Conservation (phyloP, 2,797 vertebrate species). For the Clarias fuscus region DNA sequence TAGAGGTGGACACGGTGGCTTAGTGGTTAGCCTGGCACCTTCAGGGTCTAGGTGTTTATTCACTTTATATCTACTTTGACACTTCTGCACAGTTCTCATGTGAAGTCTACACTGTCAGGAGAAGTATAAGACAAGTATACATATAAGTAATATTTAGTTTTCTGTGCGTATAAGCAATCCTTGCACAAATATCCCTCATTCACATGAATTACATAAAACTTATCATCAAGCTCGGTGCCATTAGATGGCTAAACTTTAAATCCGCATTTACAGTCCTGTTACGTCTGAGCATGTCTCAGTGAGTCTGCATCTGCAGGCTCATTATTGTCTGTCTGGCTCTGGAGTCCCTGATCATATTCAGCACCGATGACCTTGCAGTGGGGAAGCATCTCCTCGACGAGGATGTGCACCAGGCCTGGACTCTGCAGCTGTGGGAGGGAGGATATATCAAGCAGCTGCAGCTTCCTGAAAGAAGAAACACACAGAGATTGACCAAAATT, state of each 20-base stretch:
- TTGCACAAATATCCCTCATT: not conserved
- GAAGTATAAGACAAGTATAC: not conserved
- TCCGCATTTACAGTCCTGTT: not conserved
- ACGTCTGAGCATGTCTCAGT: not conserved
- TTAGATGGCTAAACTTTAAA: not conserved
- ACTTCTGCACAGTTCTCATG: not conserved
- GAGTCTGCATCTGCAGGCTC: conserved; percentile 2
- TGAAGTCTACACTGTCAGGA: not conserved
- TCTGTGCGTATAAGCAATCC: not conserved
- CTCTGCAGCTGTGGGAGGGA: conserved; percentile 70
- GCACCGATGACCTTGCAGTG: conserved; percentile 71
- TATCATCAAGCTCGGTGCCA: not conserved
- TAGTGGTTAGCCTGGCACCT: too few species aligned
- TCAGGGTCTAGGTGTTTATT: too few species aligned
- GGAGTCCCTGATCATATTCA: conserved; percentile 64
- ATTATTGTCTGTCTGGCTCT: conserved; percentile 15
- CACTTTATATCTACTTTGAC: too few species aligned
- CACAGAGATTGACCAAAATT: not conserved
- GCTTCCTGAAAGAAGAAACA: conserved; percentile 67
- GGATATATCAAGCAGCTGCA: conserved; percentile 77
- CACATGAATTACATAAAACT: not conserved
- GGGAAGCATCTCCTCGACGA: conserved; percentile 88
- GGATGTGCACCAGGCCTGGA: conserved; percentile 77
- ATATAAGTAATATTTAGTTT: too few species aligned
- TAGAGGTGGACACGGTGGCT: too few species aligned